Conservation (phyloP, 2,797 vertebrate genomes). For the Manis pentadactyla region DNA sequence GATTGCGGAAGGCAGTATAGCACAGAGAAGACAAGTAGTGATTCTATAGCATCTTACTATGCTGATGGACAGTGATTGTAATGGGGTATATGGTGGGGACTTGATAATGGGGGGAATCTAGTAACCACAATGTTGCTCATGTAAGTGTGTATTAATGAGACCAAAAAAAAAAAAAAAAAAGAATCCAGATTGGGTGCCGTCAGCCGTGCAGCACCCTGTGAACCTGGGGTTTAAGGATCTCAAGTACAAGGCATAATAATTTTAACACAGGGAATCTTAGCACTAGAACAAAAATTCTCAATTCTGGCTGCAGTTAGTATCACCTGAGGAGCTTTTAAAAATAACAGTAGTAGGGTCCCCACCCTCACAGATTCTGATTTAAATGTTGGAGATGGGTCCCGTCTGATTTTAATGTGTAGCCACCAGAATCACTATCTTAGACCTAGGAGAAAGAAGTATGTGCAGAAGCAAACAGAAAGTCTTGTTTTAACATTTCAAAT, state of each 20-base stretch:
- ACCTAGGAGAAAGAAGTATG: background rate
- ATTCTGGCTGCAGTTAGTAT: background rate
- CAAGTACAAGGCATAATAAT: background rate
- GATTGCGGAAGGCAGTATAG: background rate
- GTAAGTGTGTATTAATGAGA: too few species aligned
- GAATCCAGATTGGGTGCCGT: background rate
- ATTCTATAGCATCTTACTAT: too few species aligned
- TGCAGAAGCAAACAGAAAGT: conserved; percentile 7
- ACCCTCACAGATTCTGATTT: background rate
- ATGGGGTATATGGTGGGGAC: too few species aligned
- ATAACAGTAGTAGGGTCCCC: background rate
- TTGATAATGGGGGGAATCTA: too few species aligned
- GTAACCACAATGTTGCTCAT: too few species aligned
- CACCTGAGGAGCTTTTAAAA: background rate
- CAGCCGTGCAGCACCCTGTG: background rate
- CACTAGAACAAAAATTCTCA: background rate
- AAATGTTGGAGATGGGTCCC: background rate
- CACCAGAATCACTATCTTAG: background rate
- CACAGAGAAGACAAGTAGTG: too few species aligned
- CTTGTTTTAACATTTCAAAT: background rate
- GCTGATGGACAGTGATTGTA: too few species aligned
- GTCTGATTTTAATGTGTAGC: background rate
- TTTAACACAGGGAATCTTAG: background rate
- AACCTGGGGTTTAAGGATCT: background rate
- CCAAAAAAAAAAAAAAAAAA: too few species aligned